Percentiles rank a stretch among this genome's conserved stretches.
Evolutionary conservation across 2,113 vertebrate genomes (phyloP).

Genomic region (Scopus umbretta): DNA sequence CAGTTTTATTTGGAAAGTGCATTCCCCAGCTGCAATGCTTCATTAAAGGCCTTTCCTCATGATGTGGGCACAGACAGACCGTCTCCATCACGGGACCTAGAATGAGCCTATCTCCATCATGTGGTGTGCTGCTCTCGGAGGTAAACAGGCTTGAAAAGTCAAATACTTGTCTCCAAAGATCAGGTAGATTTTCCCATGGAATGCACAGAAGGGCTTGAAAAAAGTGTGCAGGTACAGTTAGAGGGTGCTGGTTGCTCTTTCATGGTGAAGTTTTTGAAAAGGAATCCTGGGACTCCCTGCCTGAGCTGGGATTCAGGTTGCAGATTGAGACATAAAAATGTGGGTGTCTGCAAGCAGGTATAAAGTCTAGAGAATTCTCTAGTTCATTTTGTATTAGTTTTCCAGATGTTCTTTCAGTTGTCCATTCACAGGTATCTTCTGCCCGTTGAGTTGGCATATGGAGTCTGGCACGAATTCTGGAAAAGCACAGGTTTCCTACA

Average conservation of each 20-base stretch:
- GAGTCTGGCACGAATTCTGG: neutral
- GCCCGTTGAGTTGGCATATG: neutral
- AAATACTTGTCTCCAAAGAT: too few species aligned
- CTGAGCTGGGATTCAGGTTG: neutral
- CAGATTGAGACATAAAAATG: neutral
- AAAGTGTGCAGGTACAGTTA: rapidly evolving
- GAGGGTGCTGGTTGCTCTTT: neutral
- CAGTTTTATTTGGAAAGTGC: neutral
- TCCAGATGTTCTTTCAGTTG: neutral
- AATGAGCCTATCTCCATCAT: neutral
- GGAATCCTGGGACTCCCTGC: neutral
- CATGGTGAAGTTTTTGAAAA: neutral
- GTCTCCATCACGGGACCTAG: neutral
- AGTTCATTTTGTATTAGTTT: neutral
- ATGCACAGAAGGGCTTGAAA: neutral
- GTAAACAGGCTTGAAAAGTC: neutral
- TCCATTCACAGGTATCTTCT: neutral
- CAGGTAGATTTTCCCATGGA: neutral
- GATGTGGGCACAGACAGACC: neutral
- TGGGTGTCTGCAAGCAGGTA: neutral
- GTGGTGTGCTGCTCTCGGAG: neutral
- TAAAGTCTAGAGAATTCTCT: neutral
- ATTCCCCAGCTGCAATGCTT: neutral
- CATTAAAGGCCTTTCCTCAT: neutral
- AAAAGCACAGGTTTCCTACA: neutral